Conservation (phyloP, 2,888 invertebrate species). For the Corbicula japonica region DNA sequence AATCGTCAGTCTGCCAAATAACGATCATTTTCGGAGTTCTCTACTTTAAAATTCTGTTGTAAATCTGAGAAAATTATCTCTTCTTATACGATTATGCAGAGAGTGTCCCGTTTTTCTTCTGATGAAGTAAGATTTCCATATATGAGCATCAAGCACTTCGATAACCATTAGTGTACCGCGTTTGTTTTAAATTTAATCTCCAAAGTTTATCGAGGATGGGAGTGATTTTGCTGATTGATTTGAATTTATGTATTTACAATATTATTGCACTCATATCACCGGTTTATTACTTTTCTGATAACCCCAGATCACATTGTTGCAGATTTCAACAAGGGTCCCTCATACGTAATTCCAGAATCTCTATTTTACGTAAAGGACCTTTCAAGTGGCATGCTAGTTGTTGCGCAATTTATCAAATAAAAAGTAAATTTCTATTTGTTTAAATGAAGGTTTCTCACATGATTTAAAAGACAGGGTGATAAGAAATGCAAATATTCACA, state of each 20-base stretch:
- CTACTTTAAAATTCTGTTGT: no score
- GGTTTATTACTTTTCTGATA: conserved; percentile 28
- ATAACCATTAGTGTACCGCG: no score
- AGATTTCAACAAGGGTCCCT: not conserved
- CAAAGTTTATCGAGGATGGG: no score
- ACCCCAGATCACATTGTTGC: conserved; percentile 20
- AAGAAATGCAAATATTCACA: conserved; percentile 51
- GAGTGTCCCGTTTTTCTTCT: no score
- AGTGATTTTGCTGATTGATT: conserved; percentile 24
- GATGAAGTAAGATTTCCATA: no score
- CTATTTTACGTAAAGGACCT: not conserved
- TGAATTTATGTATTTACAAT: conserved; percentile 9
- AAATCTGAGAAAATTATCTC: no score
- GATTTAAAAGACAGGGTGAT: conserved; percentile 27
- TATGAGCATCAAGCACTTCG: no score
- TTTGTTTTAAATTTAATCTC: no score
- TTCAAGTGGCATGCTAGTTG: not conserved
- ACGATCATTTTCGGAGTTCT: no score
- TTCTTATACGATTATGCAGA: no score
- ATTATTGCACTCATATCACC: conserved; percentile 4
- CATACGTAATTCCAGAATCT: conserved; percentile 18
- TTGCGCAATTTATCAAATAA: conserved; percentile 30
- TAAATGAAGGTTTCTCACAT: conserved; percentile 43
- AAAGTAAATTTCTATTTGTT: conserved; percentile 34
- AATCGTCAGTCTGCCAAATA: no score